phyloP scores from a whole-genome alignment of 23 tunicate genomes.

The Styela clava region DNA sequence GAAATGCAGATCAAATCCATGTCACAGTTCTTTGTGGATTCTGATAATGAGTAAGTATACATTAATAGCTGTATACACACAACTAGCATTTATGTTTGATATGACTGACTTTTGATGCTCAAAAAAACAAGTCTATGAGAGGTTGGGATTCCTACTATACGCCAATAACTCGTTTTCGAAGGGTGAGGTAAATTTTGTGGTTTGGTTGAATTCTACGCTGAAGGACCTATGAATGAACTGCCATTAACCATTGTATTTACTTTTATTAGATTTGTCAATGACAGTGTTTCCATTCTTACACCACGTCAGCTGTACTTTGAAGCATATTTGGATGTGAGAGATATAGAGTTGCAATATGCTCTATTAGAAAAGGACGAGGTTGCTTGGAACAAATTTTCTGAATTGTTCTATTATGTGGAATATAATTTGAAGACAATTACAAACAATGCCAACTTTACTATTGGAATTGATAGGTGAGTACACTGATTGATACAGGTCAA shows the following conservation, averaged over 20 bases:
- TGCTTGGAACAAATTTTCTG: not conserved
- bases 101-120: too few species aligned
- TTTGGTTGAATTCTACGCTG: too few species aligned
- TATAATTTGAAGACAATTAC: not conserved
- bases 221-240: too few species aligned
- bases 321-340: conserved; percentile 1
- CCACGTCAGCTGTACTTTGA: conserved; percentile 45
- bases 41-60: not conserved
- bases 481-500: too few species aligned
- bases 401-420: not conserved
- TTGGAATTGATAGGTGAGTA: not conserved
- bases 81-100: too few species aligned
- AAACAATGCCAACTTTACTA: not conserved
- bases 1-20: not conserved
- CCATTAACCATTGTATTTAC: too few species aligned
- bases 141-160: too few species aligned
- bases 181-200: too few species aligned
- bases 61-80: too few species aligned
- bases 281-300: conserved; percentile 43
- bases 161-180: too few species aligned
- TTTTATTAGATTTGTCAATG: conserved; percentile 24
- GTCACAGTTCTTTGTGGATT: not conserved
- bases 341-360: not conserved
- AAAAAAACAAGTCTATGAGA: too few species aligned
- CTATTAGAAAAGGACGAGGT: not conserved